phyloP scores from a whole-genome alignment of 1,140 invertebrate species.

The Papilio xuthus region DNA sequence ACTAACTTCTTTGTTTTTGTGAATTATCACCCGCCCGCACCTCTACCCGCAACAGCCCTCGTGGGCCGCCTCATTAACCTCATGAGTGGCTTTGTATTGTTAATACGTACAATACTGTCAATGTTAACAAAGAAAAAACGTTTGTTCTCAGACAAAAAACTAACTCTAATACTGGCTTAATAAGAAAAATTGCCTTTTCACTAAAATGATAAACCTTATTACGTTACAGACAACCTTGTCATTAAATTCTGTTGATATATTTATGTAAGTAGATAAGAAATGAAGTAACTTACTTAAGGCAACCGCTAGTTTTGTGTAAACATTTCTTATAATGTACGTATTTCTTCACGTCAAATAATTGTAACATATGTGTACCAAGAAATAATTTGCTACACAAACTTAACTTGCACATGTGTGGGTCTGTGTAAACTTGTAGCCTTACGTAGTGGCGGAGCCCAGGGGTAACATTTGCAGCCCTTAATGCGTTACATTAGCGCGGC shows the following conservation, averaged over 20 bases:
- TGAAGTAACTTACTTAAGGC: no score
- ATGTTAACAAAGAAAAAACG: background rate
- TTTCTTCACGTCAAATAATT: background rate
- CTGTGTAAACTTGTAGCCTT: constrained; percentile 4
- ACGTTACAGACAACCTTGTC: background rate
- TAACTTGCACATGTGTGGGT: background rate
- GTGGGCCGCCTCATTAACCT: background rate
- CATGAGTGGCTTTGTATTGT: constrained; percentile 2
- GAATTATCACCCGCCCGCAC: background rate
- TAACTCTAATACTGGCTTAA: background rate
- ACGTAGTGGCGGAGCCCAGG: background rate
- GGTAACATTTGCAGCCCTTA: constrained; percentile 33
- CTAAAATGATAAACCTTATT: background rate
- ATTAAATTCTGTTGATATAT: no score
- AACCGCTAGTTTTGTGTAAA: background rate
- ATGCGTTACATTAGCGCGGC: constrained; percentile 28
- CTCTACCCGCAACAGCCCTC: background rate
- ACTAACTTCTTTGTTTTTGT: constrained; percentile 6
- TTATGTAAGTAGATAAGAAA: no score
- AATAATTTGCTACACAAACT: background rate
- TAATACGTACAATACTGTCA: background rate
- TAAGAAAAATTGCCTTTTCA: background rate
- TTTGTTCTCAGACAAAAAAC: background rate
- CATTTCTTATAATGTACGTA: background rate
- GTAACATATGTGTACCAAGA: background rate